Evolutionary conservation across 2,888 invertebrate species (phyloP).

Genomic region (Cynaeus angustus): DNA sequence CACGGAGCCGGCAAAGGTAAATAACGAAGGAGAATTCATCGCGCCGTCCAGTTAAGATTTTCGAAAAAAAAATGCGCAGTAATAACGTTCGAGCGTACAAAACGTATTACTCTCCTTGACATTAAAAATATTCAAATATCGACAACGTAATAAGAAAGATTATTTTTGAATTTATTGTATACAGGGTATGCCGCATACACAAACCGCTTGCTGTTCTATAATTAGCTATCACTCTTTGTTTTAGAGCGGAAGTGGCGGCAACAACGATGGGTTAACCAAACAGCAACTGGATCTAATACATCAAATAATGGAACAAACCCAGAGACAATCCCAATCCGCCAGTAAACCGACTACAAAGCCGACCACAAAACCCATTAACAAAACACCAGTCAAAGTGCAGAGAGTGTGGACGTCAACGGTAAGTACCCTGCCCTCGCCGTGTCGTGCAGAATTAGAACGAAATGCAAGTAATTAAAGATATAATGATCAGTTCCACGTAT

Average conservation of each 20-base stretch:
- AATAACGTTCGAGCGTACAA: conserved; percentile 53
- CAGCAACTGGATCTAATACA: conserved; percentile 85
- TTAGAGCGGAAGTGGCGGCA: conserved; percentile 72
- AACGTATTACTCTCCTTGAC: conserved; percentile 17
- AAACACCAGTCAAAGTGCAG: conserved; percentile 66
- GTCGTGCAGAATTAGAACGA: conserved; percentile 8
- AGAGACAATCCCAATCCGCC: conserved; percentile 75
- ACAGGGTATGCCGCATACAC: not conserved
- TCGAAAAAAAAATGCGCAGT: conserved; percentile 60
- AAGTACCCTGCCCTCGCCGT: conserved; percentile 16
- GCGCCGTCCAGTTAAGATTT: conserved; percentile 32
- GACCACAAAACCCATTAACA: conserved; percentile 61
- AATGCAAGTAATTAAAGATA: conserved; percentile 35
- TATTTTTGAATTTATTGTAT: too few species aligned
- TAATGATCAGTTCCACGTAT: conserved; percentile 17
- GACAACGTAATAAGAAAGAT: not conserved
- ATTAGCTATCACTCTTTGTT: conserved; percentile 45
- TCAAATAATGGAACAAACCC: conserved; percentile 85
- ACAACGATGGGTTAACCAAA: conserved; percentile 81
- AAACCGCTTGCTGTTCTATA: conserved; percentile 17
- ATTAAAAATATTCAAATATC: not conserved
- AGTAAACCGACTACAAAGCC: conserved; percentile 67
- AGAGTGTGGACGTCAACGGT: conserved; percentile 67
- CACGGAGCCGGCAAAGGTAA: conserved; percentile 74
- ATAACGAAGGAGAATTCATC: too few species aligned